phyloP scores from a whole-genome alignment of 2,797 vertebrate genomes.

The Malacoctenus gilli region DNA sequence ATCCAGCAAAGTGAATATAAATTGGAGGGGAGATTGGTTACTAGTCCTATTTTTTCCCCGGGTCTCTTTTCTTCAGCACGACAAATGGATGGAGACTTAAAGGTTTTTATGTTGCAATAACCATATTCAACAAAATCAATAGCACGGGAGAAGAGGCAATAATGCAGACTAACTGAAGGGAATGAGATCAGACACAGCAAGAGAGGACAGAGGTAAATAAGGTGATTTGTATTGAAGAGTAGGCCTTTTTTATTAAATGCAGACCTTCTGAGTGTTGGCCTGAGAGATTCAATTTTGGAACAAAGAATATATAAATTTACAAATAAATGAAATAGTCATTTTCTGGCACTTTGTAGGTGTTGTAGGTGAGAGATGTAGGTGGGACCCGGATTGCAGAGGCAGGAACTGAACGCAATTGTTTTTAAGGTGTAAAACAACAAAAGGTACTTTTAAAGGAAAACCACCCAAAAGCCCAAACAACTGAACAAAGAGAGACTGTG shows the following conservation, averaged over 20 bases:
- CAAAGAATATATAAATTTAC: constrained; percentile 26
- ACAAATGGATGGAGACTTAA: constrained; percentile 81
- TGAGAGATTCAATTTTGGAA: constrained; percentile 84
- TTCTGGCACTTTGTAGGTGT: constrained; percentile 46
- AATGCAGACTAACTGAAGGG: constrained; percentile 93
- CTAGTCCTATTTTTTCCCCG: constrained; percentile 77
- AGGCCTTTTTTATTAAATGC: constrained; percentile 91
- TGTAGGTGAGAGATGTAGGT: too few species aligned
- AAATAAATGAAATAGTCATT: constrained; percentile 29
- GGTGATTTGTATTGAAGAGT: constrained; percentile 92
- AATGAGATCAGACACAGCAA: constrained; percentile 92
- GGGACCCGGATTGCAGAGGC: too few species aligned
- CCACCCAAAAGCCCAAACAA: too few species aligned
- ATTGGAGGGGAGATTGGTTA: constrained; percentile 94
- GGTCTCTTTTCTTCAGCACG: constrained; percentile 68
- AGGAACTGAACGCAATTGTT: too few species aligned
- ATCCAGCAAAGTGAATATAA: constrained; percentile 92
- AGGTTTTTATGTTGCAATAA: constrained; percentile 92
- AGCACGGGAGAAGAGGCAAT: constrained; percentile 90
- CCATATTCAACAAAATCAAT: constrained; percentile 96
- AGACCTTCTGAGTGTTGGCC: constrained; percentile 83
- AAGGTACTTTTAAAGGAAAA: too few species aligned
- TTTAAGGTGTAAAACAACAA: too few species aligned
- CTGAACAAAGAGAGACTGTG: too few species aligned
- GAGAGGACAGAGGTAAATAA: constrained; percentile 83